Conservation (phyloP, 2,888 invertebrate species). For the Drosophila anomelani region DNA sequence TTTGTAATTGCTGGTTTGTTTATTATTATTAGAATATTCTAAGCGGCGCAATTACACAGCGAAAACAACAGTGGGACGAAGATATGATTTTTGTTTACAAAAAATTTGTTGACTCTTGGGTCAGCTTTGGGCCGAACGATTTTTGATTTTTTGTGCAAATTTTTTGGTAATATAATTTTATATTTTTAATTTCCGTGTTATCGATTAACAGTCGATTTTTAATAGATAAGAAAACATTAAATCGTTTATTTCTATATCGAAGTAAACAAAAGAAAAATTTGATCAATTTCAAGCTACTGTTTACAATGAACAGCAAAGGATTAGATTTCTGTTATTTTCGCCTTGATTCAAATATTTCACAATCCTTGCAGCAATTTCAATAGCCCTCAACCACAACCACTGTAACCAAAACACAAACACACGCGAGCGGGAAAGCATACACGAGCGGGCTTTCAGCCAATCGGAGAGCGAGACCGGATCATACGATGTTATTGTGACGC, state of each 20-base stretch:
- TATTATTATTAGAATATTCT: conserved; percentile 57
- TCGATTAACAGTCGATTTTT: no score
- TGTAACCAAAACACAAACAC: conserved; percentile 29
- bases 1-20: conserved; percentile 63
- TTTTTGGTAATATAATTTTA: no score
- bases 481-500: conserved; percentile 80
- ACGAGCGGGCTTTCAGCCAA: conserved; percentile 72
- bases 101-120: neutral
- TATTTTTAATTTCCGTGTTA: no score
- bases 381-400: conserved; percentile 7
- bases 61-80: conserved; percentile 32
- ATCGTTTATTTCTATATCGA: no score
- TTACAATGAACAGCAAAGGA: neutral
- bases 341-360: neutral
- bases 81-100: neutral
- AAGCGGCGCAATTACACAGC: conserved; percentile 66
- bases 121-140: neutral
- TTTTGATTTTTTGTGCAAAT: no score
- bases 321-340: neutral
- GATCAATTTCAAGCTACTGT: neutral
- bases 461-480: conserved; percentile 81
- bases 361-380: neutral
- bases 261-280: no score
- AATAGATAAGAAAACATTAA: no score
- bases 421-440: conserved; percentile 48